A percentile compares a stretch with the other conserved stretches of the same genome.
These are phyloP conservation scores for Clamator glandarius DNA, from an alignment of 2,797 vertebrate genomes.

Conservation along the genomic window DNA sequence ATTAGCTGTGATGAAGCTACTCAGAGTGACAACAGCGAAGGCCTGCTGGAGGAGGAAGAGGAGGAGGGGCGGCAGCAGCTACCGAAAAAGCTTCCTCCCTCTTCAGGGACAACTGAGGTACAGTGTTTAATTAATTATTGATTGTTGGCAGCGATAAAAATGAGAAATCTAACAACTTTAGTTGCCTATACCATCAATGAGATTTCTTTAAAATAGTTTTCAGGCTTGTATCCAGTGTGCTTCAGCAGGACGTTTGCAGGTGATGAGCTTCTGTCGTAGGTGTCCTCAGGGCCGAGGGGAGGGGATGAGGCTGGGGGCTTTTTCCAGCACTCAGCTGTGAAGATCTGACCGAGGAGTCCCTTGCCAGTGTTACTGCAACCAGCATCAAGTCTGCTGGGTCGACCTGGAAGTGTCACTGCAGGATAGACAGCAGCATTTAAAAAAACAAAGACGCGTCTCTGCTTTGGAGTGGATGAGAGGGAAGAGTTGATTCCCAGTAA, in stretches of 20 bases:
- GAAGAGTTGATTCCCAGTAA: not conserved
- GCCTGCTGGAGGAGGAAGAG: conserved; percentile 83
- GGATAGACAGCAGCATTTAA: not conserved
- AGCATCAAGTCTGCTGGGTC: not conserved
- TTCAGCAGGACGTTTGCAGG: not conserved
- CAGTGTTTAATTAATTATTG: conserved; percentile 49
- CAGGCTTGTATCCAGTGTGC: not conserved
- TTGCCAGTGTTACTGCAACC: not conserved
- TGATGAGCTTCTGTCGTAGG: not conserved
- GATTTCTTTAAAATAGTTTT: conserved; percentile 42
- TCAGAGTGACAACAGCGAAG: conserved; percentile 86
- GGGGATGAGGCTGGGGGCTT: not conserved
- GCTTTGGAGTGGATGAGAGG: not conserved
- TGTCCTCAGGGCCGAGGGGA: not conserved
- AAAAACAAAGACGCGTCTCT: not conserved
- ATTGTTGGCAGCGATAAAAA: conserved; percentile 44
- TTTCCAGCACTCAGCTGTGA: not conserved
- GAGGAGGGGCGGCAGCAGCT: conserved; percentile 84
- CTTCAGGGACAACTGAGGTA: conserved; percentile 84
- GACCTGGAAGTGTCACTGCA: not conserved
- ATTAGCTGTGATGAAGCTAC: conserved; percentile 86
- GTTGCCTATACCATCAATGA: conserved; percentile 16
- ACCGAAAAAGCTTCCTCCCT: conserved; percentile 66
- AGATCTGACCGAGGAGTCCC: not conserved
- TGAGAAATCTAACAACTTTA: conserved; percentile 5